phyloP scores from a whole-genome alignment of 2,888 invertebrate genomes.

The Cryptus viduatorius region DNA sequence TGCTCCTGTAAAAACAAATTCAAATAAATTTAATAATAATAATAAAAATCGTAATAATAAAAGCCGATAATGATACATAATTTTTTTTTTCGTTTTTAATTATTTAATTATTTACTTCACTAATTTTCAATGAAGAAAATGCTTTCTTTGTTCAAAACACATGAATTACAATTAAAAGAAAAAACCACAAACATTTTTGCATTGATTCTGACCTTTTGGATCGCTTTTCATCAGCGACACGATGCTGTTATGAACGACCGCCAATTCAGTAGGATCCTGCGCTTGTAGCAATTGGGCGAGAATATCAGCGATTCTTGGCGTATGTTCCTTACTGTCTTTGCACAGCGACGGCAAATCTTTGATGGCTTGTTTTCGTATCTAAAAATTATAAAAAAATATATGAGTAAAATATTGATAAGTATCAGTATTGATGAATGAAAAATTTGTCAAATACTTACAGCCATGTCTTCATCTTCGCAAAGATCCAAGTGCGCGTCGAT shows the following conservation, averaged over 20 bases:
- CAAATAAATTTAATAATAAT: background rate
- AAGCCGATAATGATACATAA: background rate
- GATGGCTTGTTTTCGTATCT: conserved; percentile 98
- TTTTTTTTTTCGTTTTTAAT: conserved; percentile 2
- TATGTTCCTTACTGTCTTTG: conserved; percentile 93
- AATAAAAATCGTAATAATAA: background rate
- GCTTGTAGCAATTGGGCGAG: conserved; percentile 95
- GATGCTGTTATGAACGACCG: conserved; percentile 93
- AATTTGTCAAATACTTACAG: conserved; percentile 87
- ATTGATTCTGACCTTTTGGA: conserved; percentile 86
- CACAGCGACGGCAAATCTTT: conserved; percentile 95
- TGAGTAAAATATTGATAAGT: background rate
- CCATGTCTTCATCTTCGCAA: conserved; percentile 97
- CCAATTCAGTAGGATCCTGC: conserved; percentile 93
- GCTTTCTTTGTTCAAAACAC: no score
- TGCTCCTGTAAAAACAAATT: conserved; percentile 85
- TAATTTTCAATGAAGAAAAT: background rate
- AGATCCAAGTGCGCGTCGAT: conserved; percentile 97
- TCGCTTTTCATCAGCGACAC: conserved; percentile 91
- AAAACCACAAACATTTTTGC: background rate
- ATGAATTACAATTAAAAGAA: background rate
- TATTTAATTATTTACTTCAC: no score
- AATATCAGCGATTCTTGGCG: conserved; percentile 95
- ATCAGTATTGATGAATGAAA: background rate
- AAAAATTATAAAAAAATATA: conserved; percentile 69